Conservation (phyloP, 2,888 invertebrate species). For the Schizaphis graminum region DNA sequence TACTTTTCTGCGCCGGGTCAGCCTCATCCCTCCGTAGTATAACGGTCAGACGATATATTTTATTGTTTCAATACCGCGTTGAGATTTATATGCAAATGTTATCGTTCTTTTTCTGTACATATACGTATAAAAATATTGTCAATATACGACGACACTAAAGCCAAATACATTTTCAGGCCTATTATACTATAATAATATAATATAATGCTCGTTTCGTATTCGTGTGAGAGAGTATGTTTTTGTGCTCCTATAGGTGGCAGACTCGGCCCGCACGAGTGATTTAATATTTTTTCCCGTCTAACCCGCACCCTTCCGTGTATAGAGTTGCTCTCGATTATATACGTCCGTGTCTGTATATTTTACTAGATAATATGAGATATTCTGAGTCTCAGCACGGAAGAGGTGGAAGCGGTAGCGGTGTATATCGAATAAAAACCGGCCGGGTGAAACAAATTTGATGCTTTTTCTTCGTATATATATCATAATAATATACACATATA, state of each 20-base stretch:
- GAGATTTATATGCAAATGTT: slow-evolving; percentile 49
- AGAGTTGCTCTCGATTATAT: slow-evolving; percentile 9
- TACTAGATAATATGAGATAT: slow-evolving; percentile 47
- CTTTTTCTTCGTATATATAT: slow-evolving; percentile 24
- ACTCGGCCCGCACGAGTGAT: slow-evolving; percentile 42
- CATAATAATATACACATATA: too few relatives aligned
- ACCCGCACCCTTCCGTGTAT: not conserved
- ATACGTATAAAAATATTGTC: not conserved
- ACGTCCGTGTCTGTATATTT: slow-evolving; percentile 17
- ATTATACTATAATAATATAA: not conserved
- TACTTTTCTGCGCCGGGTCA: not conserved
- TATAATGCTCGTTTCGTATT: not conserved
- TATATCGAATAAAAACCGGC: slow-evolving; percentile 64
- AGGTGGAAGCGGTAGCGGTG: not conserved
- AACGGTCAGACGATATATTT: slow-evolving; percentile 9
- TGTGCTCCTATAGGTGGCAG: not conserved
- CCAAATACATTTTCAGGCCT: slow-evolving; percentile 41
- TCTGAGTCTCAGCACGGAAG: not conserved
- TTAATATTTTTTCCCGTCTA: slow-evolving; percentile 42
- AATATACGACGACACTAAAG: slow-evolving; percentile 33
- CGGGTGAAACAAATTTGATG: slow-evolving; percentile 62
- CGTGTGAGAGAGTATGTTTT: slow-evolving; percentile 50
- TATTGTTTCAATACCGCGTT: not conserved
- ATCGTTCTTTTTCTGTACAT: slow-evolving; percentile 38
- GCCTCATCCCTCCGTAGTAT: not conserved